Evolutionary conservation across 2,113 vertebrate genomes (phyloP).

Genomic region (cattle (Bos taurus)): ARS-UCD2.0 NC_037328.1:112563501-112564000

Average conservation of each 20-base stretch:
- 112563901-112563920: neutral
- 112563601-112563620: neutral
- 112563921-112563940: neutral
- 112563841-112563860: neutral
- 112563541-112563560: neutral
- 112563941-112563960: neutral
- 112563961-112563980: neutral
- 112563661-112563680: neutral
- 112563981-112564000: neutral
- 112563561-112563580: neutral
- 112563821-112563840: neutral
- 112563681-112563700: neutral
- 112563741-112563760: neutral
- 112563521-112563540: neutral
- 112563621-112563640: neutral
- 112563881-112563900: neutral
- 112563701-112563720: neutral
- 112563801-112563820: neutral
- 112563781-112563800: neutral
- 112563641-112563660: neutral
- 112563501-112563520: neutral
- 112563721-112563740: neutral
- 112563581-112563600: neutral
- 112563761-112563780: neutral
- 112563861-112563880: neutral